Evolutionary conservation across 2,888 invertebrate genomes (phyloP).

Genomic region (Cyaniris semiargus): DNA sequence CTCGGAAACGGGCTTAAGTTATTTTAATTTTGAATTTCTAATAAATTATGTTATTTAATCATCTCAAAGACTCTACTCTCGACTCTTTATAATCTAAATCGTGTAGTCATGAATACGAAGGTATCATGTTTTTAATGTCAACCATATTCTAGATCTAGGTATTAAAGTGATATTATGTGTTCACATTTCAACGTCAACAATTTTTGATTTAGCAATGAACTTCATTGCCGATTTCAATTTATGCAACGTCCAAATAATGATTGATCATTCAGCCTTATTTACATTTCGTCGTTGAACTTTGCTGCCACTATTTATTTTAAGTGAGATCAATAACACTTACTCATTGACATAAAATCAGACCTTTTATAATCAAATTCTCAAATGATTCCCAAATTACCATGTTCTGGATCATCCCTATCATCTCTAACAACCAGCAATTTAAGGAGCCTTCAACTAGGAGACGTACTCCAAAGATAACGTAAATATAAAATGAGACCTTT

Average conservation of each 20-base stretch:
- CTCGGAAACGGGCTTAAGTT: neutral
- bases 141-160: conserved; percentile 5
- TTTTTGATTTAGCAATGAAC: conserved; percentile 4
- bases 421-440: neutral
- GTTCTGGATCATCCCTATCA: neutral
- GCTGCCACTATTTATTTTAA: conserved; percentile 22
- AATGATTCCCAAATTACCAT: neutral
- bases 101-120: conserved; percentile 12
- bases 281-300: conserved; percentile 2
- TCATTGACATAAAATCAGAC: neutral
- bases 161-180: neutral
- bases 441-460: neutral
- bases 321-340: neutral
- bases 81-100: conserved; percentile 2
- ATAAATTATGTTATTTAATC: neutral
- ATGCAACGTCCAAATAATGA: neutral
- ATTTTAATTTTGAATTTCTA: neutral
- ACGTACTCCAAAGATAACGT: neutral
- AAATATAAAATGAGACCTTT: neutral
- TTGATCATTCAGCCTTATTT: neutral
- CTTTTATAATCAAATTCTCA: neutral
- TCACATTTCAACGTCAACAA: conserved; percentile 4
- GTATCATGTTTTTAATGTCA: conserved; percentile 21
- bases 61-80: too few relatives aligned
- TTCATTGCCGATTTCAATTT: neutral